Base-by-base conservation (phyloP, 2,888 invertebrate genomes). In the Callinectes sapidus region DNA sequence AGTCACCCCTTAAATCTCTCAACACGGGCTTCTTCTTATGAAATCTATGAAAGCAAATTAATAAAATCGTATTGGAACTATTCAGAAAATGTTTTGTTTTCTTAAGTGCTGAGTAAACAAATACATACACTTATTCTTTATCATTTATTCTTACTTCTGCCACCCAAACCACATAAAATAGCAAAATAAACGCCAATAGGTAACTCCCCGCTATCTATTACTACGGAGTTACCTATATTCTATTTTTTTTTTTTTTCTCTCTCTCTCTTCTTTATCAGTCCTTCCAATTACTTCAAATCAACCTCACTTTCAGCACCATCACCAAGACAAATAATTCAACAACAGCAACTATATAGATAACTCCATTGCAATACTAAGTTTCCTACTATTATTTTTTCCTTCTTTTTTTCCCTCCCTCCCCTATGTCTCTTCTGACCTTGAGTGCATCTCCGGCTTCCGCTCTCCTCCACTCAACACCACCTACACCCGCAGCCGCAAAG, bases 391-490 rank as follows among this genome's bases (percentile, higher is more conserved):
- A 2, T 28, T 5, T 28, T 8, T 28, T 28, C 3, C 28, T 28
- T 6, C 10, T 71, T 10, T 28, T 8, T 28, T 71, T 28, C 2
- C 10, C 35, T 35, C 2, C 14, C 16, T 14, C 2, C 6, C 35
- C 81, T 32, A 1, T 14, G 18, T 14, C 71, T 77, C 71, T 13
- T 14, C 14, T 81, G 81, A 81, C 81, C 81, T 81, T 81, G 81
- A 81, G 14, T 35, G 81, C n/a, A 16, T 81, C 81, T 81, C 81
- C 81, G n/a, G 71, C 71, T 81, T 35, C 32, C 81, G 14, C 81
- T 35, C 81, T 23, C 81, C 81, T 13, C 13, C 81, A 48, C 8
- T 32, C n/a, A n/a, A n/a, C 81, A 81, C 35, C 81, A 35, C 81
- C 14, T 10, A 16, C 35, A 35, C 35, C 32, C 35, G 14, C 71